Percentiles rank a stretch among this genome's conserved stretches.
Evolutionary conservation across 2,797 vertebrate genomes (phyloP).

Genomic region (Myioborus miniatus): DNA sequence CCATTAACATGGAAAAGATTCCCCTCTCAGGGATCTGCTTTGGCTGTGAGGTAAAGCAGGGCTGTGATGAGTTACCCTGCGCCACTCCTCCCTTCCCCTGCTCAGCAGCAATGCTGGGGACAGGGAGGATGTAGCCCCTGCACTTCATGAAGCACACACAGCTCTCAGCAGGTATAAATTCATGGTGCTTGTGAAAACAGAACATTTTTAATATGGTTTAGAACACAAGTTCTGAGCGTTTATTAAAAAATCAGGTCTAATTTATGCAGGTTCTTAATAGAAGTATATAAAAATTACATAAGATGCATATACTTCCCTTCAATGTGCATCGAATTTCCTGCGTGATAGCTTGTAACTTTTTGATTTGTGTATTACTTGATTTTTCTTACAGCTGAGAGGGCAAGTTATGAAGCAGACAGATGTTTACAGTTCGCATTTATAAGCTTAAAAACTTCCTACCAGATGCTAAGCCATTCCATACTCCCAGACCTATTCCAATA

Average conservation of each 20-base stretch:
- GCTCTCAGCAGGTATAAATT: background rate
- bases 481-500: accelerated
- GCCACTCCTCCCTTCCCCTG: background rate
- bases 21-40: background rate
- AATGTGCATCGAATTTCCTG: background rate
- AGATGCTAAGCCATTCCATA: background rate
- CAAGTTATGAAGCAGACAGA: background rate
- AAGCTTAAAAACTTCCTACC: background rate
- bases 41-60: background rate
- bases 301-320: background rate
- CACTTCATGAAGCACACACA: background rate
- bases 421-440: background rate
- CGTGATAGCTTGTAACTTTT: background rate
- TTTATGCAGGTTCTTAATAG: too few relatives aligned
- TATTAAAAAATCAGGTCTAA: background rate
- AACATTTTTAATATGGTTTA: background rate
- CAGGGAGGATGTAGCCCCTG: background rate
- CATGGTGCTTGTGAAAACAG: background rate
- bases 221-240: background rate
- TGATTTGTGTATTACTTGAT: accelerated
- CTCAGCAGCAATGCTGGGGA: background rate
- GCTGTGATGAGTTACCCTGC: background rate
- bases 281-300: background rate
- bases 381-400: background rate
- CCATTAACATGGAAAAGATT: too few relatives aligned